Base-by-base conservation (phyloP, 92 coral and sea anemone species). In the Phenganax subtilis region DNA sequence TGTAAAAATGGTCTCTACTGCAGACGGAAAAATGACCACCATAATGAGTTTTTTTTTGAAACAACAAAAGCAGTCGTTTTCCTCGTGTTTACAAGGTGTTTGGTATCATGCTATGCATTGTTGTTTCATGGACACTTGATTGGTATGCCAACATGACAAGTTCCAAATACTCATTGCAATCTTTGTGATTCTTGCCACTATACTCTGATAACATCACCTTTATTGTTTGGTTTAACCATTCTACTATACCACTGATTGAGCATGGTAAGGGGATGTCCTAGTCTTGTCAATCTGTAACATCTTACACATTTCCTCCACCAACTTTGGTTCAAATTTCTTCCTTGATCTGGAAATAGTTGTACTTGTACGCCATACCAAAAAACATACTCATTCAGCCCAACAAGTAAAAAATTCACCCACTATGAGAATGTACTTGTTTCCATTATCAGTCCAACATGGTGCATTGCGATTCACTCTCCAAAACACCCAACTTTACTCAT, bases 341-440 rank as follows among this genome's bases (percentile, higher is more conserved):
- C 77, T 55, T 84, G 87, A n/a, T 84, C 87, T 75, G 87, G 63
- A 56, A 64, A 70, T n/a, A 75, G 66, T 31, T 86, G 83, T 1
- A 47, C 62, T n/a, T 86, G 77, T 6, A 72, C 82, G 11, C 87
- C 87, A 63, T 59, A 86, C n/a, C 86, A 25, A 15, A 47, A 58
- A 14, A 86, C 71, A 20, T 65, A 82, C 52, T 82, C 79, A 8
- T 44, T 75, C 80, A 6, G 51, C 12, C 44, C 80, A 70, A 57
- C 63, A 54, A 70, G 54, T 70, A 70, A 70, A 70, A 44, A 15
- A 29, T 52, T 70, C 75, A n/a, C 75, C 7, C 15, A 85, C 74
- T 3, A 85, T 82, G 16, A 85, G 73, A 44, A 86, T 81, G 81
- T 87, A 82, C 77, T 87, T 87, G 81, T 83, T 87, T 9, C 69